Conservation (phyloP, 2,797 vertebrate species). For the Myotis daubentonii region DNA sequence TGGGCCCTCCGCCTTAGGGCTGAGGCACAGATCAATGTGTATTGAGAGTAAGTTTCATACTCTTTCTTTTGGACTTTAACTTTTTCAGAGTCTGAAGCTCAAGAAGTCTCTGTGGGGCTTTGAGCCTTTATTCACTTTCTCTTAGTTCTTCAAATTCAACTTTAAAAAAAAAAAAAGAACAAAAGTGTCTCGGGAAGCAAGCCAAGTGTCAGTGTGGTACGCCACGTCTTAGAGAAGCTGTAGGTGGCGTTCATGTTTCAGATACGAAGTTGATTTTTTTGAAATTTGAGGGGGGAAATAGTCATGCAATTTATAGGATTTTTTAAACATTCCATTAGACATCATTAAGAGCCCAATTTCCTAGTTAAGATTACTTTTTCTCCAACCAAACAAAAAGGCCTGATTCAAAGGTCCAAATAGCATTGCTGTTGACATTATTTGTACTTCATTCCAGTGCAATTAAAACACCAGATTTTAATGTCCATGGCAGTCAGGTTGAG, state of each 20-base stretch:
- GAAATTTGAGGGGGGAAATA: neutral
- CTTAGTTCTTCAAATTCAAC: conserved; percentile 36
- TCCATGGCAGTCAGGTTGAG: neutral
- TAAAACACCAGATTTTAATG: neutral
- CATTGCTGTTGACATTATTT: neutral
- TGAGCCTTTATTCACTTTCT: conserved; percentile 11
- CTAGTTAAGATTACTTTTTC: neutral
- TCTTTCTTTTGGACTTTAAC: neutral
- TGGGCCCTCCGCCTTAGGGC: too few relatives aligned
- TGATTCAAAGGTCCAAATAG: neutral
- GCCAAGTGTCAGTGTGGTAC: neutral
- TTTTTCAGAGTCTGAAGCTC: neutral
- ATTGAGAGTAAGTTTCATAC: neutral
- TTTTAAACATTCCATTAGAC: neutral
- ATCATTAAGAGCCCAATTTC: neutral
- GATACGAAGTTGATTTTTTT: conserved; percentile 24
- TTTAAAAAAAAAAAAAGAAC: neutral
- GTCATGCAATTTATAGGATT: neutral
- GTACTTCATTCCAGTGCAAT: neutral
- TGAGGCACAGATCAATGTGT: neutral
- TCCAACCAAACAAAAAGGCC: neutral
- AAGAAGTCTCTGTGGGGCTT: neutral
- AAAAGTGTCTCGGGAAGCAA: neutral
- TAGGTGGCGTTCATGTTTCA: neutral
- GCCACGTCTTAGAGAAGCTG: neutral